Conservation (phyloP, 2,888 invertebrate genomes). For the Pseudococcus longispinus region DNA sequence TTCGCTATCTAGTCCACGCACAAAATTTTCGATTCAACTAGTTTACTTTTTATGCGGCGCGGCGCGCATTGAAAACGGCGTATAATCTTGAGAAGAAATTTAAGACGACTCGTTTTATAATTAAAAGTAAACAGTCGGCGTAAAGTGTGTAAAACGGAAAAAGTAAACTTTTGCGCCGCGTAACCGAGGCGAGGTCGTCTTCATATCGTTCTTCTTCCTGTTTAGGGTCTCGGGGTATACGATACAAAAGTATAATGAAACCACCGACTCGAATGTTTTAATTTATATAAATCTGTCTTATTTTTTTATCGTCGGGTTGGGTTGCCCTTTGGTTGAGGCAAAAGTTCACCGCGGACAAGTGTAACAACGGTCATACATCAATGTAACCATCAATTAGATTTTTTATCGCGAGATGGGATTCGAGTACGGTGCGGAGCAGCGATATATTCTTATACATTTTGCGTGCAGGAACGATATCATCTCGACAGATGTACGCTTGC, state of each 20-base stretch:
- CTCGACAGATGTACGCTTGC: not conserved
- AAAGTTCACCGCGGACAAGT: not conserved
- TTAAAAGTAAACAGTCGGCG: conserved; percentile 7
- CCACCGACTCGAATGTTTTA: not conserved
- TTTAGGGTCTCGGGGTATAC: not conserved
- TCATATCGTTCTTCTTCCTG: not conserved
- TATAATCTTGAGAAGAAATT: conserved; percentile 8
- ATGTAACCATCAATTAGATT: not conserved
- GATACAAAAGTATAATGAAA: not conserved
- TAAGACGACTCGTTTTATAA: conserved; percentile 19
- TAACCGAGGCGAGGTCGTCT: not conserved
- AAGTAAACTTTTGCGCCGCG: not conserved
- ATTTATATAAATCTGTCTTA: not conserved
- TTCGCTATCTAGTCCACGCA: conserved; percentile 18
- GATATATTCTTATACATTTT: not conserved
- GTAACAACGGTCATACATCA: not conserved
- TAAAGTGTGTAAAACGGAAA: not conserved
- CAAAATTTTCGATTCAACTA: not conserved
- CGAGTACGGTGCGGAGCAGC: not conserved
- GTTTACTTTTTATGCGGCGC: conserved; percentile 10
- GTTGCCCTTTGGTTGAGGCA: not conserved
- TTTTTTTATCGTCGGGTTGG: not conserved
- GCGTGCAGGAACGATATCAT: not conserved
- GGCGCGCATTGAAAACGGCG: not conserved
- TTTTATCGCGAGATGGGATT: not conserved